Conservation (phyloP, 2,113 vertebrate genomes). For the Eulemur rufifrons region DNA sequence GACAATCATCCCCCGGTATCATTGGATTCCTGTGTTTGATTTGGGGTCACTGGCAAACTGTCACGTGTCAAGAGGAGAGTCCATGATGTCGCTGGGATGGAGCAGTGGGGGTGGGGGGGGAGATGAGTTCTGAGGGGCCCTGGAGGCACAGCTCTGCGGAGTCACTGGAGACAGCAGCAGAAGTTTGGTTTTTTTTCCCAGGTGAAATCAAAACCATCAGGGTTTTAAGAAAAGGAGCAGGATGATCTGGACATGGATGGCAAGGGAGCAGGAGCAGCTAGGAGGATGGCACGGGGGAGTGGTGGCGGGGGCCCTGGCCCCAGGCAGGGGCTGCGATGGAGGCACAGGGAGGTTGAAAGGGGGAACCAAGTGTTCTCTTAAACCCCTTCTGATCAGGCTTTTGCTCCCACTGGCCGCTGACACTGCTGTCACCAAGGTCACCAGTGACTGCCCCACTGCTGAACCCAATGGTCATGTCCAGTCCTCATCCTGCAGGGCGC, state of each 20-base stretch:
- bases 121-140: background rate
- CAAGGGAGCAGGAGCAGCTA: background rate
- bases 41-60: background rate
- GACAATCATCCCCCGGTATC: background rate
- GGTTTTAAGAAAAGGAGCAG: background rate
- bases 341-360: background rate
- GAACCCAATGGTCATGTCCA: background rate
- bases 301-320: background rate
- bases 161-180: background rate
- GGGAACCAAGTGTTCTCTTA: background rate
- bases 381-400: background rate
- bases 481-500: background rate
- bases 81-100: background rate
- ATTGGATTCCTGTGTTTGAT: background rate
- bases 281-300: background rate
- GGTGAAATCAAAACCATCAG: background rate
- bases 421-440: background rate
- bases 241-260: background rate
- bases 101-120: background rate
- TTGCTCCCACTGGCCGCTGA: background rate
- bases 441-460: background rate
- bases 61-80: background rate
- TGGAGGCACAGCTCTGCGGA: background rate
- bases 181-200: background rate
- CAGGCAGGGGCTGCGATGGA: accelerated